Evolutionary conservation across 2,113 vertebrate genomes (phyloP).

Genomic region (Pelecanus crispus): DNA sequence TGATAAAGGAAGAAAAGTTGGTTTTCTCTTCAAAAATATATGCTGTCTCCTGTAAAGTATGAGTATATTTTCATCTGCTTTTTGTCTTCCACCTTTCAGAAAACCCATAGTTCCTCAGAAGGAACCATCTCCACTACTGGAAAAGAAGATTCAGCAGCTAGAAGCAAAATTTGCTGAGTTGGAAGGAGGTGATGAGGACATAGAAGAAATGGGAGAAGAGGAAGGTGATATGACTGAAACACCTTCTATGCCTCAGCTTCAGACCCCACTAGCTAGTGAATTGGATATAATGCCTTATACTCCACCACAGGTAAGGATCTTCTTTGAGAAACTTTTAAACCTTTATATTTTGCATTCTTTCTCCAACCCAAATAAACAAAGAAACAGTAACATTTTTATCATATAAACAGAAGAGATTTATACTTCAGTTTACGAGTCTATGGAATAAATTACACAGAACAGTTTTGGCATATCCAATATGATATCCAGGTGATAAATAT

Average conservation of each 20-base stretch:
- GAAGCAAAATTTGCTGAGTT: slow-evolving; percentile 98
- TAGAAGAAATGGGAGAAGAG: slow-evolving; percentile 95
- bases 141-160: slow-evolving; percentile 95
- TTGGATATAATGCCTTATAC: slow-evolving; percentile 94
- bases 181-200: slow-evolving; percentile 91
- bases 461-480: not conserved
- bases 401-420: not conserved
- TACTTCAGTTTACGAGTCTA: not conserved
- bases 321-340: not conserved
- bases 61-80: not conserved
- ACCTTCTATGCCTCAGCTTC: slow-evolving; percentile 85
- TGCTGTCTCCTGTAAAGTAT: not conserved
- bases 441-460: not conserved
- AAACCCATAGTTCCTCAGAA: slow-evolving; percentile 98
- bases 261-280: slow-evolving; percentile 85
- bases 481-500: not conserved
- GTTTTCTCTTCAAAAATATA: not conserved
- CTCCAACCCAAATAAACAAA: not conserved
- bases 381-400: not conserved
- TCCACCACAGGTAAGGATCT: slow-evolving; percentile 85
- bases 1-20: not conserved
- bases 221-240: slow-evolving; percentile 87
- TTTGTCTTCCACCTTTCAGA: slow-evolving; percentile 66
- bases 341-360: not conserved
- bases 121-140: slow-evolving; percentile 93